Evolutionary conservation across 2,113 vertebrate genomes (phyloP).

Genomic region (Oreochromis niloticus): DNA sequence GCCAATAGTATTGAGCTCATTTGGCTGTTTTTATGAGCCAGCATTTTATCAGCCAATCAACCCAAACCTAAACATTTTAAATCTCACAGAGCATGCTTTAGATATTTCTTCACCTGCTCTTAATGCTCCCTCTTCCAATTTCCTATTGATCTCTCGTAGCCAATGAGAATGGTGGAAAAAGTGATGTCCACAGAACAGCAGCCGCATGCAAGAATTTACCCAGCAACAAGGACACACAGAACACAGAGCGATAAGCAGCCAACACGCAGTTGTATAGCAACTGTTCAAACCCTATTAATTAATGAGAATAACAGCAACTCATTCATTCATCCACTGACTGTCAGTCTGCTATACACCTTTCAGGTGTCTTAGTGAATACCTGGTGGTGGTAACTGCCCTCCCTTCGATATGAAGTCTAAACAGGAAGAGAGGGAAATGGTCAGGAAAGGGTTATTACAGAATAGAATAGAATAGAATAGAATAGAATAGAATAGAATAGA

Average conservation of each 20-base stretch:
- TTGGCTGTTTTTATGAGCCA: background rate
- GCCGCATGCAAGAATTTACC: slow-evolving; percentile 39
- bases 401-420: slow-evolving; percentile 76
- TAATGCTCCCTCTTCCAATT: background rate
- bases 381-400: slow-evolving; percentile 79
- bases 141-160: background rate
- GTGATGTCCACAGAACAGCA: slow-evolving; percentile 18
- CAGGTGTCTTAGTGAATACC: slow-evolving; percentile 55
- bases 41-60: background rate
- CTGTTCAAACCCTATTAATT: background rate
- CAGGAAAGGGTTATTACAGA: background rate
- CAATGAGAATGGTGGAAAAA: slow-evolving; percentile 14
- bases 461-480: background rate
- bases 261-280: background rate
- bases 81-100: background rate
- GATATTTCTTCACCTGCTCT: background rate
- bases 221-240: slow-evolving; percentile 31
- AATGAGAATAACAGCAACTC: background rate
- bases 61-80: slow-evolving; percentile 5
- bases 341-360: background rate
- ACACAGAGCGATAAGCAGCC: slow-evolving; percentile 3
- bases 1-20: background rate
- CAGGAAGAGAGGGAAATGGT: slow-evolving; percentile 45
- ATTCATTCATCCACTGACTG: background rate
- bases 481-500: background rate